Conservation (phyloP, 2,888 invertebrate genomes). For the Lasioglossum figueresi region DNA sequence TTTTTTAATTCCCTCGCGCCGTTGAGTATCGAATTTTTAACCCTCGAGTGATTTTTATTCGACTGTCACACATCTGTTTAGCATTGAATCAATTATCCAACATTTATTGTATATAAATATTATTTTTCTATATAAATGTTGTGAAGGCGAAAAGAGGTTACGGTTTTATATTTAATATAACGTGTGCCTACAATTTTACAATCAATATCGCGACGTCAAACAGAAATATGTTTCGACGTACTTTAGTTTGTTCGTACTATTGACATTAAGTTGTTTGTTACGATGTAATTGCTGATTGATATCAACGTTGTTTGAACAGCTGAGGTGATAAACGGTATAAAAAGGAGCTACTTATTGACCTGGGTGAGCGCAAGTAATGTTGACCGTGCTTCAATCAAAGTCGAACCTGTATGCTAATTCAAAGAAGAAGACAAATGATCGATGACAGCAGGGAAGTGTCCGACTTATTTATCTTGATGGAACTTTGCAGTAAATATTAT, state of each 20-base stretch:
- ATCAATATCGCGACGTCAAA: background rate
- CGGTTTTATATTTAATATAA: background rate
- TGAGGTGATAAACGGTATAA: background rate
- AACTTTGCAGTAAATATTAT: background rate
- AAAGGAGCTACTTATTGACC: background rate
- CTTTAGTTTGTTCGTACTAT: background rate
- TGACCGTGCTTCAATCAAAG: background rate
- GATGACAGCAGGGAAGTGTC: background rate
- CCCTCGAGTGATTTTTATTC: background rate
- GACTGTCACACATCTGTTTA: background rate
- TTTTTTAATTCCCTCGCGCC: no score
- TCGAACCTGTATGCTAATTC: background rate
- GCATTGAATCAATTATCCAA: background rate
- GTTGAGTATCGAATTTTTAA: no score
- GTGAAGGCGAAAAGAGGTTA: background rate
- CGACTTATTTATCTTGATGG: background rate
- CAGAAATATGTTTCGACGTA: background rate
- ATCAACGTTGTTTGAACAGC: background rate
- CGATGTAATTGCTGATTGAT: background rate
- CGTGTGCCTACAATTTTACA: background rate
- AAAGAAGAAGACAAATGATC: background rate
- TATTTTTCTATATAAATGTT: background rate
- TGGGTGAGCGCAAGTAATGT: background rate
- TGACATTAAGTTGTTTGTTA: background rate
- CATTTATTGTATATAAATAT: background rate